Conservation (phyloP, 1,140 invertebrate genomes). For the Lamellibrachia luymesi region DNA sequence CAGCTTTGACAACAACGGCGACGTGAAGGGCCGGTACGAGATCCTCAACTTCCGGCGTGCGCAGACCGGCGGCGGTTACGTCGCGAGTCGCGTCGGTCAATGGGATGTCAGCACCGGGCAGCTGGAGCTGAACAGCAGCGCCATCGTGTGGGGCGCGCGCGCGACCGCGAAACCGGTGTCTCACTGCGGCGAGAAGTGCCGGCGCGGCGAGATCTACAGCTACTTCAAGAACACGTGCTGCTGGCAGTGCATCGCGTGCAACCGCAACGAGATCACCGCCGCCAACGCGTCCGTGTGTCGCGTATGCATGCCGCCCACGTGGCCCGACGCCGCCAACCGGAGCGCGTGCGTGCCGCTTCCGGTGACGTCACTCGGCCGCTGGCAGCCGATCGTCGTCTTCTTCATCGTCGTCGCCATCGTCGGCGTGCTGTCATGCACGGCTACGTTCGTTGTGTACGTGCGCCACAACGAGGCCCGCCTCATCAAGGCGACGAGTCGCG, state of each 20-base stretch:
- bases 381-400: conserved; percentile 52
- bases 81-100: conserved; percentile 24
- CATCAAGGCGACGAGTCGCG: conserved; percentile 84
- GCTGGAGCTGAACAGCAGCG: conserved; percentile 17
- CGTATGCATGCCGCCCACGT: conserved; percentile 31
- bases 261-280: conserved; percentile 33
- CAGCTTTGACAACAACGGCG: conserved; percentile 40
- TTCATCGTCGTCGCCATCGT: conserved; percentile 57
- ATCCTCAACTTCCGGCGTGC: conserved; percentile 22
- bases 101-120: conserved; percentile 18
- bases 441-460: conserved; percentile 66
- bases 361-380: conserved; percentile 19
- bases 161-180: conserved; percentile 29
- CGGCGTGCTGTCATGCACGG: conserved; percentile 52
- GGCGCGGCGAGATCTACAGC: conserved; percentile 23
- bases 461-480: conserved; percentile 81
- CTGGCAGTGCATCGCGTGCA: conserved; percentile 26
- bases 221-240: conserved; percentile 28
- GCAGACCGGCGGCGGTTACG: conserved; percentile 22
- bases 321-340: conserved; percentile 56
- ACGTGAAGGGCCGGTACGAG: conserved; percentile 33
- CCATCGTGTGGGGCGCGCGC: conserved; percentile 21
- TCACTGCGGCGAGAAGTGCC: conserved; percentile 33
- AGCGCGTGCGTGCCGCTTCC: conserved; percentile 58
- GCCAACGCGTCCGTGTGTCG: conserved; percentile 32